Conservation (phyloP, 2,113 vertebrate species). For the Anarhynchus alexandrinus region DNA sequence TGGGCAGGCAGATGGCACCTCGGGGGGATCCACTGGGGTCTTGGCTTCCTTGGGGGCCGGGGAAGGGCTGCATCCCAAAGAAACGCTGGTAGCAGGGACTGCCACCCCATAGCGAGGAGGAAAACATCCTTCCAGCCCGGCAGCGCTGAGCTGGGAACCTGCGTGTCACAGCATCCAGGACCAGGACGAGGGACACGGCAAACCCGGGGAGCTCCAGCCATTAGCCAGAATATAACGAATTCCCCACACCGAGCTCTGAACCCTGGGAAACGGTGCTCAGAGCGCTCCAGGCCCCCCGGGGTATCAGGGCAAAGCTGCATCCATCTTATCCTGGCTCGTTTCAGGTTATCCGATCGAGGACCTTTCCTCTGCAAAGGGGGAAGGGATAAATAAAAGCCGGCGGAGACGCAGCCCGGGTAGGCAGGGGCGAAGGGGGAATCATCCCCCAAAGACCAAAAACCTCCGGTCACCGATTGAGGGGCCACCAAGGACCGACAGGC, state of each 20-base stretch:
- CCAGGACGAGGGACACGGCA: background rate
- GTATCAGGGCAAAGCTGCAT: no score
- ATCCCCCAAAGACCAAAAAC: background rate
- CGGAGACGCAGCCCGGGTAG: rapidly evolving
- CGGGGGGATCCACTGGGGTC: background rate
- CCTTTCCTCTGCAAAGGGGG: background rate
- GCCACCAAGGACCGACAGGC: background rate
- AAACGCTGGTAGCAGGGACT: background rate
- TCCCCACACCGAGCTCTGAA: background rate
- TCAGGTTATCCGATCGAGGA: background rate
- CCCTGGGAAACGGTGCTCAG: background rate
- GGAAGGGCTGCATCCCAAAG: background rate
- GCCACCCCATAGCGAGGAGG: no score
- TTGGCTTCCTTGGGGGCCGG: no score
- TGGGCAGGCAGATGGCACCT: background rate
- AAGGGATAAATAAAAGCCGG: background rate
- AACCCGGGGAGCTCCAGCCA: background rate
- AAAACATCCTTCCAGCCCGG: no score
- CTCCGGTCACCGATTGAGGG: background rate
- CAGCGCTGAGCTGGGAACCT: no score
- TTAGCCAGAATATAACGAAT: background rate
- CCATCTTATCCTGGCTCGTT: no score
- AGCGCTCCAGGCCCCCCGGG: no score
- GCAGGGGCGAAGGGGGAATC: background rate
- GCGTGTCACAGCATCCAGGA: background rate